phyloP scores from a whole-genome alignment of 2,113 vertebrate genomes.

The Planiliza haematocheilus region DNA sequence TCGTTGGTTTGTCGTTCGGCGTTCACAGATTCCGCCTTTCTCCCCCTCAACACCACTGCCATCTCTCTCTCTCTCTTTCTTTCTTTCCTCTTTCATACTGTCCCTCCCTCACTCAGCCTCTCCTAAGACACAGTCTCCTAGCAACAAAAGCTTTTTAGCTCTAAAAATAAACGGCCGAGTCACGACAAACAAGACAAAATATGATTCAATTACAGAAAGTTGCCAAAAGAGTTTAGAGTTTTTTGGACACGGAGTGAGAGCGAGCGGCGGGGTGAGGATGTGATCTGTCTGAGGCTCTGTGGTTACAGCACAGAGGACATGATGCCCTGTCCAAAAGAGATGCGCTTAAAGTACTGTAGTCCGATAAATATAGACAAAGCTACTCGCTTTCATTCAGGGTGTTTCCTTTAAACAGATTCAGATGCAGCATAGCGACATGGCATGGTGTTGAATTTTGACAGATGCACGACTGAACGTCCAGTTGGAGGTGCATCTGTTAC shows the following conservation, averaged over 20 bases:
- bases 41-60: constrained; percentile 63
- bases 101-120: constrained; percentile 65
- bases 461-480: constrained; percentile 13
- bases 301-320: too few species aligned
- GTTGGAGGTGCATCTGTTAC: constrained; percentile 38
- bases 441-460: constrained; percentile 35
- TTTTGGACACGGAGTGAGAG: constrained; percentile 39
- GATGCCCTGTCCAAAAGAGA: neutral
- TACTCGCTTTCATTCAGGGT: neutral
- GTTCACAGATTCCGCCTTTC: constrained; percentile 76
- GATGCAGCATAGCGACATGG: neutral
- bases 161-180: constrained; percentile 82
- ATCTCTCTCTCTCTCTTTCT: constrained; percentile 43
- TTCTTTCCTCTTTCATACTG: constrained; percentile 52
- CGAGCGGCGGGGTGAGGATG: constrained; percentile 6
- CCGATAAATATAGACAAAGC: neutral
- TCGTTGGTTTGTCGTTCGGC: constrained; percentile 77
- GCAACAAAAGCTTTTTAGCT: constrained; percentile 82
- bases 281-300: constrained; percentile 19
- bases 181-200: constrained; percentile 76
- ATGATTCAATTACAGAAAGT: constrained; percentile 71
- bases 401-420: neutral
- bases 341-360: neutral
- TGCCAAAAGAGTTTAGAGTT: constrained; percentile 51
- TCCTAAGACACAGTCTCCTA: constrained; percentile 80